Conservation (phyloP, 2,888 invertebrate genomes). For the Prosapia bicincta region DNA sequence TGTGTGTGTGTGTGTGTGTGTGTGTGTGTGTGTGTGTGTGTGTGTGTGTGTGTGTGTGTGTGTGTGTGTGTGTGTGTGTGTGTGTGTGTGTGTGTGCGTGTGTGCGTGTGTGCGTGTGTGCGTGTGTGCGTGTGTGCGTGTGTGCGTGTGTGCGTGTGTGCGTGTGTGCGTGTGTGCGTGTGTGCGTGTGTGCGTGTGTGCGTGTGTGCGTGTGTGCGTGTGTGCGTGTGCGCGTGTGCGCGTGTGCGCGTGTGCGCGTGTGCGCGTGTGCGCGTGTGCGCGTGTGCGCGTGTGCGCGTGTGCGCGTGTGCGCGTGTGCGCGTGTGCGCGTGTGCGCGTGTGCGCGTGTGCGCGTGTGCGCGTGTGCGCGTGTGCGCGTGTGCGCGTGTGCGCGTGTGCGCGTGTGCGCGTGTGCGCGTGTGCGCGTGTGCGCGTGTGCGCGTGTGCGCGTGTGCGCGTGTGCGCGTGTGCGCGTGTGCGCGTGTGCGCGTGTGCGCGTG, state of each 20-base stretch:
- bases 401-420: too few relatives aligned
- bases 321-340: background rate
- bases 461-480: too few relatives aligned
- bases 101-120: background rate
- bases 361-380: background rate
- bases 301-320: background rate
- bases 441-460: too few relatives aligned
- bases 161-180: background rate
- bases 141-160: background rate
- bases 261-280: background rate
- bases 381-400: background rate
- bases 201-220: background rate
- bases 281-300: background rate
- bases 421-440: too few relatives aligned
- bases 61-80: too few relatives aligned
- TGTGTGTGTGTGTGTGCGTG: too few relatives aligned
- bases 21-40: too few relatives aligned
- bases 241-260: background rate
- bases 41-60: too few relatives aligned
- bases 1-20: too few relatives aligned
- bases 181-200: background rate
- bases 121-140: background rate
- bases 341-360: background rate
- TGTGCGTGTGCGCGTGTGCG: background rate
- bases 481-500: too few relatives aligned